Evolutionary conservation across 2,888 invertebrate species (phyloP).

Genomic region (Netelia fuscicornis): DNA sequence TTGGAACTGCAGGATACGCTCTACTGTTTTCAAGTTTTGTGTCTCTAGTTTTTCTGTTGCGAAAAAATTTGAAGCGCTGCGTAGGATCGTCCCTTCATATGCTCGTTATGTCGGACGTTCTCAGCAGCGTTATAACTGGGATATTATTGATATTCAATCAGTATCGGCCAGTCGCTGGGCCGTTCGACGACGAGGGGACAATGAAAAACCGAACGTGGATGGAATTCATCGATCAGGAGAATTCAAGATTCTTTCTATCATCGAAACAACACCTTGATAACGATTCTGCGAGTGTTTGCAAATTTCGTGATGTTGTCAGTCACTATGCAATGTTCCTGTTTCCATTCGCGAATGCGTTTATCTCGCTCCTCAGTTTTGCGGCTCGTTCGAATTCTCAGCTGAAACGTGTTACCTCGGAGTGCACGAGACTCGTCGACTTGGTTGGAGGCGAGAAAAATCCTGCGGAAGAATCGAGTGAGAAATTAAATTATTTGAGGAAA

Average conservation of each 20-base stretch:
- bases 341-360: slow-evolving; percentile 81
- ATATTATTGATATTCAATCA: slow-evolving; percentile 71
- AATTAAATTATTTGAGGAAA: slow-evolving; percentile 27
- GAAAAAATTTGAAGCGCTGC: slow-evolving; percentile 70
- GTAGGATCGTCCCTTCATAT: slow-evolving; percentile 72
- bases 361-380: slow-evolving; percentile 79
- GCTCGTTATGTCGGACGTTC: slow-evolving; percentile 77
- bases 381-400: slow-evolving; percentile 73
- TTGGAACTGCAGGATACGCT: slow-evolving; percentile 73
- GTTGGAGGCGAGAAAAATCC: slow-evolving; percentile 9
- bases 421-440: slow-evolving; percentile 37
- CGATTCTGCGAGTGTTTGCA: slow-evolving; percentile 67
- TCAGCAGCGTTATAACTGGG: slow-evolving; percentile 73
- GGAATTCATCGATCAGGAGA: slow-evolving; percentile 46
- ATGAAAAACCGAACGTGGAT: slow-evolving; percentile 39
- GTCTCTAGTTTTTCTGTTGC: slow-evolving; percentile 74
- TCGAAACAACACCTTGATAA: slow-evolving; percentile 26
- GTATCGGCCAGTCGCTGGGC: slow-evolving; percentile 18
- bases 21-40: slow-evolving; percentile 76
- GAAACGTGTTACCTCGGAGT: slow-evolving; percentile 65
- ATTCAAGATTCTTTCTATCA: slow-evolving; percentile 22
- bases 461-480: background rate
- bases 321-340: slow-evolving; percentile 79
- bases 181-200: slow-evolving; percentile 6
- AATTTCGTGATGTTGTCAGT: slow-evolving; percentile 72